phyloP scores from a whole-genome alignment of 2,113 vertebrate genomes.

The Empidonax alnorum region DNA sequence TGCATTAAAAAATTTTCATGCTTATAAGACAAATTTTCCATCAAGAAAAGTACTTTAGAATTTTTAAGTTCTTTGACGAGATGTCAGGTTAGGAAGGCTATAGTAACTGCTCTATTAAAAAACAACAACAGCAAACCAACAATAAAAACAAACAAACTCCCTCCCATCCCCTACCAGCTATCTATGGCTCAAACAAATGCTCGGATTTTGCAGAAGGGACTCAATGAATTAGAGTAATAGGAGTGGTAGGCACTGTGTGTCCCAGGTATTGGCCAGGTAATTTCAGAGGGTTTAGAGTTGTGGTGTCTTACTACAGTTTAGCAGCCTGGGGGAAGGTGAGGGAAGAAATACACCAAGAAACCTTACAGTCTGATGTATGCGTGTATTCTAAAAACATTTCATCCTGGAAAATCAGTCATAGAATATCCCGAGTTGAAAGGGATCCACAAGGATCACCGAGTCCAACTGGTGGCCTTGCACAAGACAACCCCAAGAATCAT shows the following conservation, averaged over 20 bases:
- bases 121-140: not conserved
- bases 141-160: not conserved
- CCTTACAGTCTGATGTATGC: not conserved
- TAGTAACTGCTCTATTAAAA: not conserved
- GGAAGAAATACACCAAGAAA: not conserved
- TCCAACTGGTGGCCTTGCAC: not conserved
- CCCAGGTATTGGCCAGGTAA: not conserved
- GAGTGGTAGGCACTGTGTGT: not conserved
- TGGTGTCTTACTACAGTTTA: fast-evolving
- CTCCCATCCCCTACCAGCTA: not conserved
- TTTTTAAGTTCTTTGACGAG: not conserved
- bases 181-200: not conserved
- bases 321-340: not conserved
- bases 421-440: not conserved
- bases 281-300: not conserved
- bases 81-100: not conserved
- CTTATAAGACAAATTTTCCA: not conserved
- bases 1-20: not conserved
- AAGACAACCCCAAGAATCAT: not conserved
- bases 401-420: not conserved
- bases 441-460: too few relatives aligned
- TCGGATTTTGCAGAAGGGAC: not conserved
- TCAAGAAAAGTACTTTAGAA: not conserved
- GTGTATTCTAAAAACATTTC: not conserved
- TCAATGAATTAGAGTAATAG: not conserved